A percentile compares a stretch with the other conserved stretches of the same genome.
These are phyloP conservation scores for Orchesella flavescens DNA, from an alignment of 2,888 invertebrate species.

Conservation along the genomic window DNA sequence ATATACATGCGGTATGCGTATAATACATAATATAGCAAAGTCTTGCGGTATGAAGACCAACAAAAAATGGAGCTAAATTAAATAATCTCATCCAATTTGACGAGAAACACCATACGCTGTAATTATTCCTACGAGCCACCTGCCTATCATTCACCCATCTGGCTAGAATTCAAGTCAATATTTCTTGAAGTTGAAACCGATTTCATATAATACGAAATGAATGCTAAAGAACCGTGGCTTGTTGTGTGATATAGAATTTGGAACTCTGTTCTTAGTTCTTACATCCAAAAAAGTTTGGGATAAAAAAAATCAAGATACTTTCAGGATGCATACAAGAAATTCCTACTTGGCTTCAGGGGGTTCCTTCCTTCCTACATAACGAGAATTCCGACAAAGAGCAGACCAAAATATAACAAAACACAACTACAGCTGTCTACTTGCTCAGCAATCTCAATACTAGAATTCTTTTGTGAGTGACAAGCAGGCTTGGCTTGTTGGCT, in stretches of 20 bases:
- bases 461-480: constrained; percentile 51
- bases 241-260: not conserved
- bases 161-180: constrained; percentile 50
- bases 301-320: constrained; percentile 27
- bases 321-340: constrained; percentile 41
- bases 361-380: constrained; percentile 51
- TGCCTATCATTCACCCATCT: constrained; percentile 56
- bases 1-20: not conserved
- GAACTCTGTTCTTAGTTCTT: constrained; percentile 3
- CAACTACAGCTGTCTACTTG: not conserved
- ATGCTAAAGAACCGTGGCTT: not conserved
- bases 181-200: constrained; percentile 19
- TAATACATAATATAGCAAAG: not conserved
- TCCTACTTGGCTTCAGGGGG: constrained; percentile 49
- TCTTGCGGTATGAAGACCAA: not conserved
- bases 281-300: constrained; percentile 1
- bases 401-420: constrained; percentile 37
- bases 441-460: constrained; percentile 43
- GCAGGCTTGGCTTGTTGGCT: constrained; percentile 42
- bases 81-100: constrained; percentile 53
- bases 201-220: constrained; percentile 18
- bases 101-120: constrained; percentile 46
- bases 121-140: constrained; percentile 48
- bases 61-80: constrained; percentile 39
- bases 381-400: constrained; percentile 55